A percentile compares a stretch with the other conserved stretches of the same genome.
phyloP scores from a whole-genome alignment of 2,113 vertebrate species.

The Bombycilla garrulus region DNA sequence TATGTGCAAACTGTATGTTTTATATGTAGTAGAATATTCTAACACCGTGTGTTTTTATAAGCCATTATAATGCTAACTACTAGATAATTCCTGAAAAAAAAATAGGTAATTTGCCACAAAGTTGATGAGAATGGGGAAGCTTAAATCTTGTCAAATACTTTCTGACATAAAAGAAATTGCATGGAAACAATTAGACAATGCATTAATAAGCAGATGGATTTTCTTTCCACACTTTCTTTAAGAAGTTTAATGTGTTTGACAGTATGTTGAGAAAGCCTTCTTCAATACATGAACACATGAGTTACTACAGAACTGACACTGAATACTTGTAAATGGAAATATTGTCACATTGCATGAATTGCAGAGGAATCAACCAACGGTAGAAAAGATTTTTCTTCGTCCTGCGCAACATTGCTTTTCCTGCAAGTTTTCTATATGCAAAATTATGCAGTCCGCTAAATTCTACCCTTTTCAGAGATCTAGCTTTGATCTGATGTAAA shows the following conservation, averaged over 20 bases:
- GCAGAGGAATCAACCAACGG: not conserved
- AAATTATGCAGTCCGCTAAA: not conserved
- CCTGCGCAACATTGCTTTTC: not conserved
- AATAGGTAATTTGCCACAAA: not conserved
- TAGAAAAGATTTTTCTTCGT: not conserved
- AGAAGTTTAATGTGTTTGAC: not conserved
- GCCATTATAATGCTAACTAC: not conserved
- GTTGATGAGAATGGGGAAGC: not conserved
- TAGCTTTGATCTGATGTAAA: not conserved
- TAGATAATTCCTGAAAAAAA: not conserved
- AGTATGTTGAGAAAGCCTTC: not conserved
- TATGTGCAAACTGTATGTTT: not conserved
- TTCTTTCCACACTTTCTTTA: not conserved
- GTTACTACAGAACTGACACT: not conserved
- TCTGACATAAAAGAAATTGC: not conserved
- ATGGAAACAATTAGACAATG: not conserved
- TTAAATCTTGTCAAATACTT: not conserved
- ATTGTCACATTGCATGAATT: not conserved
- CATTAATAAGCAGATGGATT: not conserved
- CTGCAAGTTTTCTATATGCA: not conserved
- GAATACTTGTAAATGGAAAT: not conserved
- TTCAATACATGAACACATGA: not conserved
- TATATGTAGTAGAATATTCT: not conserved
- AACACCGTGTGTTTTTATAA: not conserved
- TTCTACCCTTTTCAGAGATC: not conserved